These are phyloP conservation scores for Oryctolagus cuniculus DNA, from an alignment of 2,113 vertebrate species.

Conservation along the genomic window mOryCun1.1 NC_091440.1:87129001-87129500, in stretches of 20 bases:
- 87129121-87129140: background rate
- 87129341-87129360: background rate
- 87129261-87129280: background rate
- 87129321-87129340: background rate
- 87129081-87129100: background rate
- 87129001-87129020: no score
- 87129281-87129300: background rate
- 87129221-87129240: background rate
- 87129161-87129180: background rate
- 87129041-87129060: no score
- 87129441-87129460: constrained; percentile 7
- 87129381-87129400: background rate
- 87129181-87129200: background rate
- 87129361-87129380: background rate
- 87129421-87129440: background rate
- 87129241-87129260: background rate
- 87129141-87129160: background rate
- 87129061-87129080: no score
- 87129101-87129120: background rate
- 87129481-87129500: background rate
- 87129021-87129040: no score
- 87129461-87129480: background rate
- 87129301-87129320: background rate
- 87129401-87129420: background rate
- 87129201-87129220: background rate